Evolutionary conservation across 2,888 invertebrate species (phyloP).

Genomic region (Pocota personata): DNA sequence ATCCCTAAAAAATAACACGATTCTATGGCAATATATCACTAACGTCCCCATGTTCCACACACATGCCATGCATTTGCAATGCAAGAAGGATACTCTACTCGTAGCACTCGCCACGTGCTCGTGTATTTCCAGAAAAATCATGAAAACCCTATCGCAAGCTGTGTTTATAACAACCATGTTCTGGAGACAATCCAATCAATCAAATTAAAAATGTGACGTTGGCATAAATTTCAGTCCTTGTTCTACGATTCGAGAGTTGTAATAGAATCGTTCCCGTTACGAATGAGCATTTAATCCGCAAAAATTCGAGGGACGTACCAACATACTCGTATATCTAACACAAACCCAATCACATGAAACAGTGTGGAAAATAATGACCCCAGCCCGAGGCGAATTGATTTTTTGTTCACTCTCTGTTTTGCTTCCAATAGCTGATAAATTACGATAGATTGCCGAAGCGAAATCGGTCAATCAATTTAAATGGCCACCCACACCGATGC

Average conservation of each 20-base stretch:
- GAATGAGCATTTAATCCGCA: slow-evolving; percentile 9
- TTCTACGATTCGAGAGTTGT: background rate
- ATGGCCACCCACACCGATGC: slow-evolving; percentile 4
- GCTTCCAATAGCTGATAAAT: slow-evolving; percentile 13
- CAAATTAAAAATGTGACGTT: slow-evolving; percentile 63
- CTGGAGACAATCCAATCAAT: slow-evolving; percentile 54
- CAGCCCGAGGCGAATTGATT: slow-evolving; percentile 38
- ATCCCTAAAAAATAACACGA: background rate
- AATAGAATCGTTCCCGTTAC: background rate
- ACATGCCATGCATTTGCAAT: background rate
- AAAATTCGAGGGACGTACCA: slow-evolving; percentile 2
- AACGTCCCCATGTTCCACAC: background rate
- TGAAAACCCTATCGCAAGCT: background rate
- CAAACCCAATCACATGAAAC: background rate
- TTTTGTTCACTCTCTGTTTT: background rate
- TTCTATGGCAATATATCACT: slow-evolving; percentile 10
- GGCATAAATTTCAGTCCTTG: slow-evolving; percentile 38
- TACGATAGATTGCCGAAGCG: slow-evolving; percentile 34
- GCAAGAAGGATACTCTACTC: background rate
- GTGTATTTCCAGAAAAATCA: background rate
- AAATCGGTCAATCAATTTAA: slow-evolving; percentile 62
- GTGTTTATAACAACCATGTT: background rate
- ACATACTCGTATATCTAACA: background rate
- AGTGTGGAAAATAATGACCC: slow-evolving; percentile 43
- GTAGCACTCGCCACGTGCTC: background rate